These are phyloP conservation scores for Mizuhopecten yessoensis DNA, from an alignment of 1,140 invertebrate genomes.

Conservation along the genomic window DNA sequence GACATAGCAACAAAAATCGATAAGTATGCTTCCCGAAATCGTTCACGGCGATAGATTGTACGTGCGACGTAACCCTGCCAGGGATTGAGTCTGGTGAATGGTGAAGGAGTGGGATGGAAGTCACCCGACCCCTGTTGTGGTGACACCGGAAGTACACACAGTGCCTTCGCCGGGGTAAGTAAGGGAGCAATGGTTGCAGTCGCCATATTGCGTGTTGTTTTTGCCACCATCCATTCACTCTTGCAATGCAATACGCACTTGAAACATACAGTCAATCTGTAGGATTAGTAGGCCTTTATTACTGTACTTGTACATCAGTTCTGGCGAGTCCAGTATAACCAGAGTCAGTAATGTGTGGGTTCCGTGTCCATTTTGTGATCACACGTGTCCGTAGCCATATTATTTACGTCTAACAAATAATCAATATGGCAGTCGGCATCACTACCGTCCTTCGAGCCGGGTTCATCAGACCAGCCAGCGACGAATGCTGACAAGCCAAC, in stretches of 20 bases:
- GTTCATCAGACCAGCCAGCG: constrained; percentile 5
- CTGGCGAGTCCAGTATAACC: background rate
- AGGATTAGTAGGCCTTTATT: too few species aligned
- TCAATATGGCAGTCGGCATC: background rate
- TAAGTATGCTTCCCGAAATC: constrained; percentile 33
- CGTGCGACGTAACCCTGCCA: background rate
- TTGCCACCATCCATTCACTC: background rate
- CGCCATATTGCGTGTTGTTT: background rate
- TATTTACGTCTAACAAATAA: constrained; percentile 39
- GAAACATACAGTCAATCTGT: background rate
- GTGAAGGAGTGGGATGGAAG: background rate
- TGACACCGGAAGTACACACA: background rate
- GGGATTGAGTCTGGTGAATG: background rate
- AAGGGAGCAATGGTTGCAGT: background rate
- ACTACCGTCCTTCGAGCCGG: background rate
- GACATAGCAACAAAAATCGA: constrained; percentile 33
- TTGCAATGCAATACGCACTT: background rate
- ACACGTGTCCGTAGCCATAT: constrained; percentile 5
- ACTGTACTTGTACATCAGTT: too few species aligned
- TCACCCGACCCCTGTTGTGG: background rate
- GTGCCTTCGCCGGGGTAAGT: background rate
- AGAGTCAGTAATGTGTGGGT: background rate
- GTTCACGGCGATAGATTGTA: background rate
- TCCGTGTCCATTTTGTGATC: background rate
- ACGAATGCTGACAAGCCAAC: background rate